Conservation (phyloP, 1,140 invertebrate genomes). For the Tigriopus japonicus region DNA sequence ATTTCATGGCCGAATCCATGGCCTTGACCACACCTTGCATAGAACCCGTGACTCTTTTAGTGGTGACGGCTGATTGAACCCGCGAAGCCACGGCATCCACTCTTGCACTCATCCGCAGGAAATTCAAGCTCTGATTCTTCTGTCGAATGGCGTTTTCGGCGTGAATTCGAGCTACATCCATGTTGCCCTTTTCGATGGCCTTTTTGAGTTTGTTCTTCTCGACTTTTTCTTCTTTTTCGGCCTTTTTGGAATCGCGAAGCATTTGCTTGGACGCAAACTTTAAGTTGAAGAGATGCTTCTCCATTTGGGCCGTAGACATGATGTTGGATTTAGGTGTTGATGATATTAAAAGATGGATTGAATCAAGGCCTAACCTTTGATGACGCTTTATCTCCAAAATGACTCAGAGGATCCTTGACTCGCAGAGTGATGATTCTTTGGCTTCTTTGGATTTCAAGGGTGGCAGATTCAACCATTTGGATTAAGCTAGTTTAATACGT, state of each 20-base stretch:
- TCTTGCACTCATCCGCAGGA: slow-evolving; percentile 33
- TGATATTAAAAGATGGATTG: neutral
- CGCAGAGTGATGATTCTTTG: too few species aligned
- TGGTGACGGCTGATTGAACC: slow-evolving; percentile 33
- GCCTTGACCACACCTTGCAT: slow-evolving; percentile 34
- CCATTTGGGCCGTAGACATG: neutral
- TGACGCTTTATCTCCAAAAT: neutral
- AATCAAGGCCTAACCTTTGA: neutral
- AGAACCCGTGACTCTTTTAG: slow-evolving; percentile 29
- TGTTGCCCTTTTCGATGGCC: slow-evolving; percentile 31
- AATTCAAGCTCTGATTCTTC: slow-evolving; percentile 33
- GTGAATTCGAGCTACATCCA: slow-evolving; percentile 37
- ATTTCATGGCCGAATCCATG: slow-evolving; percentile 35
- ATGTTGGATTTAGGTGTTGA: too few species aligned
- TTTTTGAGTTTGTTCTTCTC: slow-evolving; percentile 35
- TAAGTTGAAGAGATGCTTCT: slow-evolving; percentile 30
- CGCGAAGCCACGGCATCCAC: slow-evolving; percentile 34
- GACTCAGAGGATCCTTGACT: too few species aligned
- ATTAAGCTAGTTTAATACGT: too few species aligned
- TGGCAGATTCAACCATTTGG: too few species aligned
- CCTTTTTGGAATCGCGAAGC: slow-evolving; percentile 33
- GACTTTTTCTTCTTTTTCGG: slow-evolving; percentile 35
- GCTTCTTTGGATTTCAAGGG: too few species aligned
- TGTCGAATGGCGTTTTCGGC: slow-evolving; percentile 37
- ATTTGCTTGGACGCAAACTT: slow-evolving; percentile 36